Conservation (phyloP, 2,888 invertebrate genomes). For the Mallateleia sp. region DNA sequence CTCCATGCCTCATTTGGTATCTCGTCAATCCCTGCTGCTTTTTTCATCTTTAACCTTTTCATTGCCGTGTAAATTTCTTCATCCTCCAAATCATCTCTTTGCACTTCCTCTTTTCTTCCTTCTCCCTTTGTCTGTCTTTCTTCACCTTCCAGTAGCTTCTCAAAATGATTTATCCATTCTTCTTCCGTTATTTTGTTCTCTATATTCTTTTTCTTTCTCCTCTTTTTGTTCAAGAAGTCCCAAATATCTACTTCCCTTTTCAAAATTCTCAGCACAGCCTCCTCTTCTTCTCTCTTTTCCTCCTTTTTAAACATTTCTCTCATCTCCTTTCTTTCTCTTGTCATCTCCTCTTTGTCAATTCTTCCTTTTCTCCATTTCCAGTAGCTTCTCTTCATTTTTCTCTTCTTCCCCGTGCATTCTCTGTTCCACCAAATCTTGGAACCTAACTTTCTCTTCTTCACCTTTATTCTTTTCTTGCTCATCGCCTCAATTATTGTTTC, state of each 20-base stretch:
- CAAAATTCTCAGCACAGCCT: constrained; percentile 5
- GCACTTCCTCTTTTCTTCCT: not conserved
- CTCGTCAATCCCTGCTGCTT: too few relatives aligned
- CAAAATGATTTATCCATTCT: constrained; percentile 11
- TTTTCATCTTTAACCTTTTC: not conserved
- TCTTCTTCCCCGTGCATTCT: not conserved
- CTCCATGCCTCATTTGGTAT: not conserved
- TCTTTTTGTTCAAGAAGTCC: constrained; percentile 10
- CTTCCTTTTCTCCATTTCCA: too few relatives aligned
- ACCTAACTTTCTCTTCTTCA: too few relatives aligned
- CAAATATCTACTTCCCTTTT: not conserved
- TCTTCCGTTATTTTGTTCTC: constrained; percentile 3
- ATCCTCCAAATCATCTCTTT: not conserved
- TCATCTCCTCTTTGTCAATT: constrained; percentile 5
- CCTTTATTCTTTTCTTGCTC: not conserved
- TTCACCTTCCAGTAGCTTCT: constrained; percentile 4
- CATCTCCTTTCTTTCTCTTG: constrained; percentile 5
- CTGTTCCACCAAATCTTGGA: constrained; percentile 27
- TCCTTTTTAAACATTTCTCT: too few relatives aligned
- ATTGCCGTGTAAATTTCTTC: constrained; percentile 2
- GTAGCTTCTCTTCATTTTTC: not conserved
- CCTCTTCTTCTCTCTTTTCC: constrained; percentile 25
- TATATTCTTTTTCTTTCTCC: constrained; percentile 1
- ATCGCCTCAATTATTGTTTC: too few relatives aligned
- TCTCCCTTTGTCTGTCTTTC: not conserved